These are phyloP conservation scores for Synchiropus splendidus DNA, from an alignment of 2,113 vertebrate species.

Conservation along the genomic window DNA sequence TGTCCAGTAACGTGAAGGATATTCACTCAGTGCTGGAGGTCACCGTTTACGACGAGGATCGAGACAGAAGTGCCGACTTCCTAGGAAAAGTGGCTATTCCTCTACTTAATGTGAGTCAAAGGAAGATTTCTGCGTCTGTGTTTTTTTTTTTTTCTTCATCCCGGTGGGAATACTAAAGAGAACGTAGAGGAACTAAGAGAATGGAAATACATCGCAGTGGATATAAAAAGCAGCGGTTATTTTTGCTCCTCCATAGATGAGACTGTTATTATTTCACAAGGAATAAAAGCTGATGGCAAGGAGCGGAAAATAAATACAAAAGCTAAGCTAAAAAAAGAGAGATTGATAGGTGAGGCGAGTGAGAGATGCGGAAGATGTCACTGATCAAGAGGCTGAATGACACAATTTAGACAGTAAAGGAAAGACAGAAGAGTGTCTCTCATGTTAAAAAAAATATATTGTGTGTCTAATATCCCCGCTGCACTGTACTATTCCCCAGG, in stretches of 20 bases:
- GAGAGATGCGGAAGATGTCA: slow-evolving; percentile 42
- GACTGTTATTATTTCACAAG: slow-evolving; percentile 48
- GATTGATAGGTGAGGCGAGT: slow-evolving; percentile 43
- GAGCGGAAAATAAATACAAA: slow-evolving; percentile 6
- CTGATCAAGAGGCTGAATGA: slow-evolving; percentile 42
- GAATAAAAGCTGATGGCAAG: slow-evolving; percentile 35
- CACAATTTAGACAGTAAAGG: slow-evolving; percentile 28
- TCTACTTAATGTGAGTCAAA: slow-evolving; percentile 87
- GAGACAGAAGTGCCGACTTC: slow-evolving; percentile 94
- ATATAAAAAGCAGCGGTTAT: slow-evolving; percentile 60
- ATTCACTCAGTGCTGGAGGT: slow-evolving; percentile 96
- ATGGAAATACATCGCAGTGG: slow-evolving; percentile 40
- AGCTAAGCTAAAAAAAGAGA: slow-evolving; percentile 19
- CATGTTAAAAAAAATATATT: slow-evolving; percentile 29
- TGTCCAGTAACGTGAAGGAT: slow-evolving; percentile 91
- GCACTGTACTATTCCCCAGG: slow-evolving; percentile 83
- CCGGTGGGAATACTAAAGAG: slow-evolving; percentile 62
- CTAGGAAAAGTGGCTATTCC: slow-evolving; percentile 97
- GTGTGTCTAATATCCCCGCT: slow-evolving; percentile 52
- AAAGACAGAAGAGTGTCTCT: slow-evolving; percentile 45
- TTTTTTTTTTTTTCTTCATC: slow-evolving; percentile 27
- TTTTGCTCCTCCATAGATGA: slow-evolving; percentile 51
- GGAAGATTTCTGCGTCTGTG: slow-evolving; percentile 28
- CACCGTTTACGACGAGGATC: slow-evolving; percentile 94
- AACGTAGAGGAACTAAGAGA: slow-evolving; percentile 58